phyloP scores from a whole-genome alignment of 2,888 invertebrate species.

The Sphaerophoria taeniata region DNA sequence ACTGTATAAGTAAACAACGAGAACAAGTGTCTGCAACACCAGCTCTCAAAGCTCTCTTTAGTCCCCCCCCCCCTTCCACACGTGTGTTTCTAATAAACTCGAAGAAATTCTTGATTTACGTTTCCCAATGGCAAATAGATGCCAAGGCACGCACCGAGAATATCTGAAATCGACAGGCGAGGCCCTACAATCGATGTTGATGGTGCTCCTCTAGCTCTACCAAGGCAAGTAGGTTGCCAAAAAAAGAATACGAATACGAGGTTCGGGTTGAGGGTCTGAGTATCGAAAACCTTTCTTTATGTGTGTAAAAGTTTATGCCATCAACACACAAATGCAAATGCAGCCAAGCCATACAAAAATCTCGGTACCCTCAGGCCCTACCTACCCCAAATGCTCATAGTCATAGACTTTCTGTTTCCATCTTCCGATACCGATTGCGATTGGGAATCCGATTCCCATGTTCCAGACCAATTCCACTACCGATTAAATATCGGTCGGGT shows the following conservation, averaged over 20 bases:
- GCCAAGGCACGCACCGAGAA: conserved; percentile 64
- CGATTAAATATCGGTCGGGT: conserved; percentile 60
- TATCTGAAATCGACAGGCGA: conserved; percentile 43
- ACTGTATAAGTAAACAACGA: conserved; percentile 63
- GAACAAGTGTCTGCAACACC: conserved; percentile 59
- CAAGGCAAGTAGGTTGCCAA: too few species aligned
- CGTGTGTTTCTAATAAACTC: conserved; percentile 72
- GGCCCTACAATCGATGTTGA: too few species aligned
- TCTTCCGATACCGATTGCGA: too few species aligned
- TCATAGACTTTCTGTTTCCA: conserved; percentile 8
- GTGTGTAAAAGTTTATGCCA: conserved; percentile 39
- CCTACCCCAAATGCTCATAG: background rate
- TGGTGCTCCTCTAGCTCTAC: too few species aligned
- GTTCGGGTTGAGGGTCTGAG: too few species aligned
- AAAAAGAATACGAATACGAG: too few species aligned
- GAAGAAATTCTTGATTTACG: conserved; percentile 70
- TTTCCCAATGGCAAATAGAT: conserved; percentile 68
- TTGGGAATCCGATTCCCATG: background rate
- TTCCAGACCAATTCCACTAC: conserved; percentile 17
- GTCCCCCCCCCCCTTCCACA: conserved; percentile 33
- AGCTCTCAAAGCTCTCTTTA: too few species aligned
- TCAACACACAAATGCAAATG: conserved; percentile 50
- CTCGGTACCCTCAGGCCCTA: background rate
- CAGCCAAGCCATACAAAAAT: conserved; percentile 32
- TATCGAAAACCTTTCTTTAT: too few species aligned